Evolutionary conservation across 2,888 invertebrate genomes (phyloP), one percentile per base, ranked within the genome.

Genomic region (Dasysyrphus albostriatus): DNA sequence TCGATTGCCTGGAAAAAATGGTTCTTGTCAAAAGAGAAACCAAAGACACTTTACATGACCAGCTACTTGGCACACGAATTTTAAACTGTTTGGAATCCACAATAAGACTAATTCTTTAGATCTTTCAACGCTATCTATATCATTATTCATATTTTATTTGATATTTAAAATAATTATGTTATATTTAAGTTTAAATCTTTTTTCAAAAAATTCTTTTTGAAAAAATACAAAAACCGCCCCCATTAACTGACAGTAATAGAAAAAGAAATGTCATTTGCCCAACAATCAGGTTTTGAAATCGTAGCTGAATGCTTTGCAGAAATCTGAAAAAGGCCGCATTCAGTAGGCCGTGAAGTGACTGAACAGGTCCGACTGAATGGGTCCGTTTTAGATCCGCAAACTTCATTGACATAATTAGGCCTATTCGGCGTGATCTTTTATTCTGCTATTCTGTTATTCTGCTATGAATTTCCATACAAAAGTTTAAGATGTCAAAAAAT

Each of bases 71-170:
- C 47, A 69, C 0, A 88, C 76, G 7, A 76, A 49, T 69, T n/a
- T 59, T 34, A 88, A 63, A 44, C 37, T 88, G 0, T 69, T 79
- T 47, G 88, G 79, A n/a, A 88, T 32, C 54, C 42, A 67, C 12
- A 76, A 14, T 0, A 19, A 0, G 1, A 1, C 16, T 51, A 34
- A 54, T 34, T 70, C 12, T 5, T 42, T 24, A 0, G 39, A 10
- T 19, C 44, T 42, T 3, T 16, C 47, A 37, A 9, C 24, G 47
- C 10, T 34, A 29, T 49, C 12, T 3, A 24, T 0, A 42, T 8
- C 14, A 1, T 7, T 1, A 24, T 73, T 16, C 70, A 75, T 75
- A 3, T 54, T 51, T 44, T 10, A n/a, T 10, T 29, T 7, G 3
- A 3, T 54, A 1, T 7, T 29, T 29, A 44, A 2, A 6, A 7